A percentile compares a stretch with the other conserved stretches of the same genome.
Conservation (phyloP, 2,888 invertebrate genomes). For the Eupsilia transversa region DNA sequence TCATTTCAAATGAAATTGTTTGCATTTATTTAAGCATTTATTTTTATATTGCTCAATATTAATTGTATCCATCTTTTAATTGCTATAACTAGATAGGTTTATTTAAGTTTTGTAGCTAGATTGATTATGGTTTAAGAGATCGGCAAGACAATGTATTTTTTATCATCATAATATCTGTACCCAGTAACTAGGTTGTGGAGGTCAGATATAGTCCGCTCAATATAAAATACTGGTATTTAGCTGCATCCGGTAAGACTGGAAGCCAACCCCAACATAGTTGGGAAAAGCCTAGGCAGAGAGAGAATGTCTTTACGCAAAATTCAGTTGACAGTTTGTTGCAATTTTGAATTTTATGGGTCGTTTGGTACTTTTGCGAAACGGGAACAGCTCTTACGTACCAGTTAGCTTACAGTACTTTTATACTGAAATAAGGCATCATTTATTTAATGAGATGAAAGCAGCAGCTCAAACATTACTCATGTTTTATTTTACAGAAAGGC, state of each 20-base stretch:
- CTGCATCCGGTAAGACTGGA: neutral
- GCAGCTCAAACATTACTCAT: neutral
- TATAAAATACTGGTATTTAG: neutral
- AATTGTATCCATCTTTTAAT: slow-evolving; percentile 71
- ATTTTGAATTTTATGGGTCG: neutral
- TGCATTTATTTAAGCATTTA: slow-evolving; percentile 83
- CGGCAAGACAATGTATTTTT: slow-evolving; percentile 28
- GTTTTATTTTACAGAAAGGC: neutral
- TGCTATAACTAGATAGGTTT: slow-evolving; percentile 60
- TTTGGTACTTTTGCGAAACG: neutral
- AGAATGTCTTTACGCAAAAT: neutral
- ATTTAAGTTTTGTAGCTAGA: slow-evolving; percentile 67
- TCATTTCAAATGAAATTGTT: slow-evolving; percentile 67
- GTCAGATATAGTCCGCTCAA: neutral
- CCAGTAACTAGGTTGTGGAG: neutral
- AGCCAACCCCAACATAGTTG: neutral
- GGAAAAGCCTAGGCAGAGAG: neutral
- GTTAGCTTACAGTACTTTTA: neutral
- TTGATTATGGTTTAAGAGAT: slow-evolving; percentile 71
- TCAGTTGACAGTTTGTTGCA: neutral
- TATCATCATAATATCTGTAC: neutral
- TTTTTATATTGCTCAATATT: slow-evolving; percentile 82
- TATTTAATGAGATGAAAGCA: neutral
- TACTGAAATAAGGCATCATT: neutral
- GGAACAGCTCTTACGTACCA: neutral